phyloP scores from a whole-genome alignment of 2,888 invertebrate genomes.

The Ariolimax columbianus region DNA sequence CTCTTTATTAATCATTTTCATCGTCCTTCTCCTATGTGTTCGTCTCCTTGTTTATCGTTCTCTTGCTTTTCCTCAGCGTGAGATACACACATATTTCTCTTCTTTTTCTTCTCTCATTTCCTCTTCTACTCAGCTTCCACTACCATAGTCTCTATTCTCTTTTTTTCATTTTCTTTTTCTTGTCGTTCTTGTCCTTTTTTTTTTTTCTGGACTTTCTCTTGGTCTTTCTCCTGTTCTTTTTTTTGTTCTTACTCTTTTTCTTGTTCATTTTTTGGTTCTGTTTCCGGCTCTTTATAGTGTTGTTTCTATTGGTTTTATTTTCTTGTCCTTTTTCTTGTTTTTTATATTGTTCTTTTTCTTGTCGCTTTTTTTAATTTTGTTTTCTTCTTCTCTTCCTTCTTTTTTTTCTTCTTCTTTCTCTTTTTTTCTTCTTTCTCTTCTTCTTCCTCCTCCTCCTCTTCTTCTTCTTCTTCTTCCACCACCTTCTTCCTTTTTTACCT shows the following conservation, averaged over 20 bases:
- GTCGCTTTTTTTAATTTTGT: neutral
- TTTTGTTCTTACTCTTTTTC: neutral
- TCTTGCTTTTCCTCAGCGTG: no score
- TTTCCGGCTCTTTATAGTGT: neutral
- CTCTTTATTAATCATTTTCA: no score
- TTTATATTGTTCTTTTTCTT: neutral
- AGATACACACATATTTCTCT: neutral
- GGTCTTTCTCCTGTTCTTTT: neutral
- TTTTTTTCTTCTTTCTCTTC: neutral
- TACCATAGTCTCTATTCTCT: neutral
- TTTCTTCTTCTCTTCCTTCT: neutral
- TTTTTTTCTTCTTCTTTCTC: neutral
- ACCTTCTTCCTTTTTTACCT: neutral
- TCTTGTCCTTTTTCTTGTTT: neutral
- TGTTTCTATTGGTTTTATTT: neutral
- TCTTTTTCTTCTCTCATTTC: neutral
- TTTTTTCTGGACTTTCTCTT: neutral
- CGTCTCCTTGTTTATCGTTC: no score
- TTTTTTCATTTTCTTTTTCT: neutral
- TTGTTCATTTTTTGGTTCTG: neutral
- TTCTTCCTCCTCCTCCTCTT: neutral
- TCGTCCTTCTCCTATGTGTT: no score
- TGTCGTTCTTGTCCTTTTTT: neutral
- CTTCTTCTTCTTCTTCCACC: neutral
- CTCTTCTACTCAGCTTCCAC: neutral